Percentiles rank a stretch among this genome's conserved stretches.
These are phyloP conservation scores for Ispidina picta DNA, from an alignment of 2,797 vertebrate genomes.

Conservation along the genomic window DNA sequence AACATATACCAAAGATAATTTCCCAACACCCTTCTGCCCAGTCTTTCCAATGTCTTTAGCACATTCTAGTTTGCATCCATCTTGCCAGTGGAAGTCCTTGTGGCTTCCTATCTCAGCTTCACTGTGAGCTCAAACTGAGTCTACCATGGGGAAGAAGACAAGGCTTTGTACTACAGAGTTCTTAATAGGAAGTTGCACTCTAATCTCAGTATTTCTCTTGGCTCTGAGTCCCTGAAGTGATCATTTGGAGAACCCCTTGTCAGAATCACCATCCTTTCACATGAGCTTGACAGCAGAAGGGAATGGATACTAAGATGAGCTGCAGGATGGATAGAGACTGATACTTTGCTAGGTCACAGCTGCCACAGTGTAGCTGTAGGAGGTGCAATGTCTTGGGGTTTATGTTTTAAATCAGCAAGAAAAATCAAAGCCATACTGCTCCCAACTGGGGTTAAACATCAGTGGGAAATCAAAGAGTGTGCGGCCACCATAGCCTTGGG, in stretches of 20 bases:
- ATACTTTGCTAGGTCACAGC: background rate
- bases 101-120: background rate
- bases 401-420: background rate
- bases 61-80: background rate
- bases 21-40: background rate
- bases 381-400: background rate
- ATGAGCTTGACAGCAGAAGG: background rate
- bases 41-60: rapidly evolving
- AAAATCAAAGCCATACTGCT: background rate
- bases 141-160: rapidly evolving
- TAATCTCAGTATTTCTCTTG: background rate
- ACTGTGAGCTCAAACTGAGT: background rate
- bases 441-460: background rate
- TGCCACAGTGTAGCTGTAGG: background rate
- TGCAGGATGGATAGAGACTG: background rate
- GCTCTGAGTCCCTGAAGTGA: background rate
- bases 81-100: background rate
- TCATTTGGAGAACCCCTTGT: background rate
- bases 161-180: background rate
- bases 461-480: background rate
- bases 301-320: background rate
- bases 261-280: background rate
- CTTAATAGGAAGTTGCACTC: background rate
- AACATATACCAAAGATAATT: background rate
- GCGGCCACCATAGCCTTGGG: rapidly evolving